Conservation (phyloP, 2,797 vertebrate species). For the Myotis daubentonii region DNA sequence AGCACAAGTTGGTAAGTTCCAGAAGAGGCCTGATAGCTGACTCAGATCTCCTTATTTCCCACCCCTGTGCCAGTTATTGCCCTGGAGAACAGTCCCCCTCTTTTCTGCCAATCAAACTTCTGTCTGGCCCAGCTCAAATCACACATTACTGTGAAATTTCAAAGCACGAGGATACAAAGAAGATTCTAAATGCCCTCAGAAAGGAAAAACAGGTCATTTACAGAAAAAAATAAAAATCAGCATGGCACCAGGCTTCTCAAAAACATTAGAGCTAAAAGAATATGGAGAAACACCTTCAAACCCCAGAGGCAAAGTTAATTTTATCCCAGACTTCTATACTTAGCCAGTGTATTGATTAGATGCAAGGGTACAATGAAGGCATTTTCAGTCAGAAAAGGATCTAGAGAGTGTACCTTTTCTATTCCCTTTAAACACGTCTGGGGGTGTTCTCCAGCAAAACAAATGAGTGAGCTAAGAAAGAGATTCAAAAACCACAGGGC, state of each 20-base stretch:
- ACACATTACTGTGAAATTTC: slow-evolving; percentile 7
- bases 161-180: slow-evolving; percentile 7
- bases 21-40: not conserved
- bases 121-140: not conserved
- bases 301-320: slow-evolving; percentile 41
- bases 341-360: slow-evolving; percentile 21
- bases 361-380: not conserved
- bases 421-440: not conserved
- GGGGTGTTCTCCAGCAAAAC: not conserved
- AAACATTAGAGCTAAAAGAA: not conserved
- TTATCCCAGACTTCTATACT: not conserved
- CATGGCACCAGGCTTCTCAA: not conserved
- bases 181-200: not conserved
- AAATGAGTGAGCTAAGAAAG: not conserved
- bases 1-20: not conserved
- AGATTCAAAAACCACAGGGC: not conserved
- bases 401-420: not conserved
- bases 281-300: not conserved
- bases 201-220: slow-evolving; percentile 25
- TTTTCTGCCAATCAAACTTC: not conserved
- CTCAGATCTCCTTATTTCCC: not conserved
- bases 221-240: slow-evolving; percentile 33
- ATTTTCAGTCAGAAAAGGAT: not conserved
- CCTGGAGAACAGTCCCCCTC: not conserved
- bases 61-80: not conserved